Conservation (phyloP, 92 coral and sea anemone species). For the Heteractis magnifica region DNA sequence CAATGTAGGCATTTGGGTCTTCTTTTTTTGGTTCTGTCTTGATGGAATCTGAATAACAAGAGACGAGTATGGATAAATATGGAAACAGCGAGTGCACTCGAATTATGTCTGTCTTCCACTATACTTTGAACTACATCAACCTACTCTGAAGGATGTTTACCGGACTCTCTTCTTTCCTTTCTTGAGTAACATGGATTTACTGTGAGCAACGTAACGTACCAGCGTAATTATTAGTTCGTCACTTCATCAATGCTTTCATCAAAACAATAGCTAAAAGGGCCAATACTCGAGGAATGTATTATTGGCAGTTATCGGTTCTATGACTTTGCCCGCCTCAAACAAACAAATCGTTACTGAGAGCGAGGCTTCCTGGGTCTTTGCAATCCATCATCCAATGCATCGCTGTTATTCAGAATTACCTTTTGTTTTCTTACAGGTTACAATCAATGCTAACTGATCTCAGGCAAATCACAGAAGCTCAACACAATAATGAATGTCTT, state of each 20-base stretch:
- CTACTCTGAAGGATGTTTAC: not conserved
- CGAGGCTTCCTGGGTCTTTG: not conserved
- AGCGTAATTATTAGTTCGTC: conserved; percentile 6
- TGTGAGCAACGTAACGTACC: not conserved
- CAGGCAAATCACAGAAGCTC: not conserved
- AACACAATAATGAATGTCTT: not conserved
- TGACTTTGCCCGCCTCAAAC: conserved; percentile 27
- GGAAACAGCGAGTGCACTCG: not conserved
- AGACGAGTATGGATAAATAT: not conserved
- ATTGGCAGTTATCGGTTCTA: conserved; percentile 15
- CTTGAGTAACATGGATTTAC: conserved; percentile 7
- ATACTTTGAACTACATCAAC: not conserved
- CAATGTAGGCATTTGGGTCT: conserved; percentile 64
- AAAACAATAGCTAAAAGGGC: not conserved
- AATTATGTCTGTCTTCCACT: not conserved
- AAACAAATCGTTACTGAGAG: conserved; percentile 23
- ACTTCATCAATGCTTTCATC: conserved; percentile 16
- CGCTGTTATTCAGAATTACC: not conserved
- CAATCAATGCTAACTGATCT: not conserved
- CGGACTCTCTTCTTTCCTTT: not conserved
- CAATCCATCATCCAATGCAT: conserved; percentile 13
- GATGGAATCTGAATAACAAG: not conserved
- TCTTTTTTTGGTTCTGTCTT: not conserved
- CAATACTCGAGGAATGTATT: conserved; percentile 3
- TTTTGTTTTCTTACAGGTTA: not conserved